Conservation (phyloP, 2,113 vertebrate species). For the Ictidomys tridecemlineatus region DNA sequence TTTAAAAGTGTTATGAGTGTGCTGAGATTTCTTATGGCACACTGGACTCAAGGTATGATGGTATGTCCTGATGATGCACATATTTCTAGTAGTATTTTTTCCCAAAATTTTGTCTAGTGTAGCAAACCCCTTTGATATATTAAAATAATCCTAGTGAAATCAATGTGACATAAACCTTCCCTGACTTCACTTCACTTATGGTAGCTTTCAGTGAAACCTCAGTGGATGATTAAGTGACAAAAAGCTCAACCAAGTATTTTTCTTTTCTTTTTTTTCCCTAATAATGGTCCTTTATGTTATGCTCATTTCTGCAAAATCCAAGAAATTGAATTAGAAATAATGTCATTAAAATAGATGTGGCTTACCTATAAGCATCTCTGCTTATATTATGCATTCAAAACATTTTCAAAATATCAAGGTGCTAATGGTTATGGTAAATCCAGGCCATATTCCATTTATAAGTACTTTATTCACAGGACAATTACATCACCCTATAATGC, state of each 20-base stretch:
- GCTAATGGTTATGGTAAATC: slow-evolving; percentile 77
- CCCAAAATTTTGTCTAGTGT: slow-evolving; percentile 4
- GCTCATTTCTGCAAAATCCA: slow-evolving; percentile 61
- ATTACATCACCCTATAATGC: slow-evolving; percentile 54
- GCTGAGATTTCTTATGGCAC: slow-evolving; percentile 17
- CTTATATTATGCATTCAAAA: not conserved
- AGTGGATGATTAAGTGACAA: slow-evolving; percentile 56
- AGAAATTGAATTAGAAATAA: slow-evolving; percentile 75
- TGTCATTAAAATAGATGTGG: slow-evolving; percentile 60
- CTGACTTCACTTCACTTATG: not conserved
- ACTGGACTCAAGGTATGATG: not conserved
- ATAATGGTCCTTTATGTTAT: slow-evolving; percentile 13
- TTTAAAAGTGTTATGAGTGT: slow-evolving; percentile 44
- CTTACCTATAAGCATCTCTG: slow-evolving; percentile 16
- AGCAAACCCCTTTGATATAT: slow-evolving; percentile 58
- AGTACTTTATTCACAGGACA: slow-evolving; percentile 53
- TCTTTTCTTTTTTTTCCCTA: not conserved
- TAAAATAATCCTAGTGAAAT: slow-evolving; percentile 67
- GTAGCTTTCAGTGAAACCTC: slow-evolving; percentile 15
- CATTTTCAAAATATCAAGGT: slow-evolving; percentile 56
- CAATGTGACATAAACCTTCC: not conserved
- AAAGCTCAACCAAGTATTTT: slow-evolving; percentile 38
- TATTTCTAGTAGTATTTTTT: slow-evolving; percentile 69
- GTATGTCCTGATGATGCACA: not conserved
- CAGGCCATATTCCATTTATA: slow-evolving; percentile 55